These are phyloP conservation scores for Oscheius onirici DNA, from an alignment of 2,888 invertebrate species.

Conservation along the genomic window DNA sequence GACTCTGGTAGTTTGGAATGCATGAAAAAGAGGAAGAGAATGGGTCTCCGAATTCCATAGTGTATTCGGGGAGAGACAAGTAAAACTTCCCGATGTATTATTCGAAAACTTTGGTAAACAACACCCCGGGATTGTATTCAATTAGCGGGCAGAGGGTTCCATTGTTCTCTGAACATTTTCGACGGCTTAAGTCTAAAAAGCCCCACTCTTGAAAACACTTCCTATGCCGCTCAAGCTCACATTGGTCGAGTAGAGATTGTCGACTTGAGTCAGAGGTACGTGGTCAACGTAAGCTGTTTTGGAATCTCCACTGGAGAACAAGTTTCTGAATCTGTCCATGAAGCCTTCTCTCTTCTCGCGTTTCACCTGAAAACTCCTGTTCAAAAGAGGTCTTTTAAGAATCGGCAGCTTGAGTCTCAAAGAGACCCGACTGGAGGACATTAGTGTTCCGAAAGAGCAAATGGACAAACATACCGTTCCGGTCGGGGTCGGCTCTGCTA, in stretches of 20 bases:
- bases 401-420: not conserved
- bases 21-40: too few species aligned
- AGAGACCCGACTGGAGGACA: not conserved
- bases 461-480: constrained; percentile 29
- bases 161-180: too few species aligned
- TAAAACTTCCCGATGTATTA: not conserved
- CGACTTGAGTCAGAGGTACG: constrained; percentile 42
- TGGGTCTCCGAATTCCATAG: too few species aligned
- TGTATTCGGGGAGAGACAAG: not conserved
- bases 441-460: not conserved
- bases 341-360: constrained; percentile 27
- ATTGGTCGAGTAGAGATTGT: constrained; percentile 42
- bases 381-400: not conserved
- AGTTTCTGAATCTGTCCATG: constrained; percentile 37
- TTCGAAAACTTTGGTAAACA: not conserved
- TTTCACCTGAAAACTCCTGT: not conserved
- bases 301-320: constrained; percentile 27
- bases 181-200: not conserved
- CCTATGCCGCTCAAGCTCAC: constrained; percentile 23
- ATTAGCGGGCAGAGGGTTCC: too few species aligned
- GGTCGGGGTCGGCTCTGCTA: not conserved
- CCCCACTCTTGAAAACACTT: too few species aligned
- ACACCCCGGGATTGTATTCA: too few species aligned
- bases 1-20: too few species aligned
- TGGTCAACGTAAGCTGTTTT: constrained; percentile 41